phyloP scores from a whole-genome alignment of 2,888 invertebrate species.

The Cantharis nigra region DNA sequence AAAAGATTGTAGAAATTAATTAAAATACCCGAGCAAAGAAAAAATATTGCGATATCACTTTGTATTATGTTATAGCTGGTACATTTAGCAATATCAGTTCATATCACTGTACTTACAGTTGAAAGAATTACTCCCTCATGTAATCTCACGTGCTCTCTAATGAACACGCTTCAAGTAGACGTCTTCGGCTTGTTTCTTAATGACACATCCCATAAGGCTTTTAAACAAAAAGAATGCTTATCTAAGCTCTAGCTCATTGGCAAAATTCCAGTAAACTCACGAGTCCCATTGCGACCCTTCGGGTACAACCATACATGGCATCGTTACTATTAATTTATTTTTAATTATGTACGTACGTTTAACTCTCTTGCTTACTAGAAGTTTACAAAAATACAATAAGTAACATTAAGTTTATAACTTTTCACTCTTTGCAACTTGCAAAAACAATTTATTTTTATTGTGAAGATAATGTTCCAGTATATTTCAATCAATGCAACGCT shows the following conservation, averaged over 20 bases:
- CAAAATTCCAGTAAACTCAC: constrained; percentile 1
- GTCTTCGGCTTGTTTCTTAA: constrained; percentile 1
- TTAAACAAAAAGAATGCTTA: constrained; percentile 3
- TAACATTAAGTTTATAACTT: not conserved
- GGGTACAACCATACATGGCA: not conserved
- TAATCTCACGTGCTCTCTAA: not conserved
- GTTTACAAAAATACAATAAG: not conserved
- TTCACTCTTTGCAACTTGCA: not conserved
- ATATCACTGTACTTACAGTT: not conserved
- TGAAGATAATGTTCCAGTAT: constrained; percentile 1
- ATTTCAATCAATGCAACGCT: constrained; percentile 5
- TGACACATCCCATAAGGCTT: not conserved
- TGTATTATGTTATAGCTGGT: not conserved
- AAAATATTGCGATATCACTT: not conserved
- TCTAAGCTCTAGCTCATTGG: not conserved
- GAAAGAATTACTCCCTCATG: constrained; percentile 1
- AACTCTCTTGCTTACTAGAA: not conserved
- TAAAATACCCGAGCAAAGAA: not conserved
- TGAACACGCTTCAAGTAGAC: constrained; percentile 2
- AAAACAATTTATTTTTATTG: constrained; percentile 15
- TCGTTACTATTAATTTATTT: not conserved
- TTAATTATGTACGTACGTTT: not conserved
- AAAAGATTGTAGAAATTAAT: not conserved
- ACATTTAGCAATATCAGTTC: not conserved
- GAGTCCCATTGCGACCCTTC: not conserved